phyloP scores from a whole-genome alignment of 2,113 vertebrate species.

The Lota lota region DNA sequence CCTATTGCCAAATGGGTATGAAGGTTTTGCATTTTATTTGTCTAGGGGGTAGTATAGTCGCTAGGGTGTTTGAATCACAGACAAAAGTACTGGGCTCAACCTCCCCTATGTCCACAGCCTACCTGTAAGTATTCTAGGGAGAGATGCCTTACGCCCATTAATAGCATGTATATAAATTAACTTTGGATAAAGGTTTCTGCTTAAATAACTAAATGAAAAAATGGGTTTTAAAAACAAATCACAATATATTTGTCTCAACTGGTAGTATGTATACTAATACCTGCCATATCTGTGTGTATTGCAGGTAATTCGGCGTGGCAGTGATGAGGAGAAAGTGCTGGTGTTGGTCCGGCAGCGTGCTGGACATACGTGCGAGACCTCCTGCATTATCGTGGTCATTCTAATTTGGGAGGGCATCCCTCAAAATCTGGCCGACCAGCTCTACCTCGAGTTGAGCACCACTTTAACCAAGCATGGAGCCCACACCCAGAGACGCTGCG shows the following conservation, averaged over 20 bases:
- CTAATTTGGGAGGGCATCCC: slow-evolving; percentile 93
- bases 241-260: slow-evolving; percentile 3
- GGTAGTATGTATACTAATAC: not conserved
- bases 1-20: slow-evolving; percentile 99
- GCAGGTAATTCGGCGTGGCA: slow-evolving; percentile 88
- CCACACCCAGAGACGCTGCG: slow-evolving; percentile 88
- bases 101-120: no score
- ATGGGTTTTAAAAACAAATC: not conserved
- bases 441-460: slow-evolving; percentile 86
- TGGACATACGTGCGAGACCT: slow-evolving; percentile 84
- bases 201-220: not conserved
- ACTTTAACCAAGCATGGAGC: slow-evolving; percentile 86
- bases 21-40: not conserved
- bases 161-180: no score
- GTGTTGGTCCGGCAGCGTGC: slow-evolving; percentile 88
- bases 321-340: slow-evolving; percentile 88
- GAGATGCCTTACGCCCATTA: no score
- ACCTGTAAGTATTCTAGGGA: no score
- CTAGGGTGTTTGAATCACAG: no score
- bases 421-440: slow-evolving; percentile 77
- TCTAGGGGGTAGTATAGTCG: not conserved
- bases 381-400: slow-evolving; percentile 90
- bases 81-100: no score
- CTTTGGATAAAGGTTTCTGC: no score
- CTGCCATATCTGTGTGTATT: slow-evolving; percentile 8